These are phyloP conservation scores for Rousettus leschenaultii DNA, from an alignment of 2,113 vertebrate species.

Conservation along the genomic window DNA sequence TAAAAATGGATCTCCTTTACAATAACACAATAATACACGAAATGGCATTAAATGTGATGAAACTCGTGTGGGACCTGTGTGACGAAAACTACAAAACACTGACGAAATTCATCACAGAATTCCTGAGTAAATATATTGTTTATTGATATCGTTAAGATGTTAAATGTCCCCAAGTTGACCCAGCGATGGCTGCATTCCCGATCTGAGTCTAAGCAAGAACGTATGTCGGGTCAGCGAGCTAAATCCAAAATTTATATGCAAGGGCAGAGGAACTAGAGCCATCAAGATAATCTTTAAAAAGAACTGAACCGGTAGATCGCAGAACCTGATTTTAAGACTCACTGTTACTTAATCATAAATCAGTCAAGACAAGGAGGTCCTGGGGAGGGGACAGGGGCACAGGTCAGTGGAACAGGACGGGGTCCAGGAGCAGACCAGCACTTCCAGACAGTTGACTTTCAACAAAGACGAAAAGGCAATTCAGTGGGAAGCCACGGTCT, in stretches of 20 bases:
- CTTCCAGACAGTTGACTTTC: background rate
- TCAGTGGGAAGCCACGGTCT: background rate
- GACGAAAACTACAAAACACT: background rate
- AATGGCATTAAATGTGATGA: no score
- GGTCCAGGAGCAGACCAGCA: background rate
- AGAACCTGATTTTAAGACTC: no score
- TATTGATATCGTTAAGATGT: background rate
- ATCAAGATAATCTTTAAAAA: background rate
- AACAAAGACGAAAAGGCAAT: no score
- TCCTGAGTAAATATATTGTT: fast-evolving
- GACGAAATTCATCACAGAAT: background rate
- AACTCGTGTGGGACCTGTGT: background rate
- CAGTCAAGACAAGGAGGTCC: fast-evolving
- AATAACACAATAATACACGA: fast-evolving
- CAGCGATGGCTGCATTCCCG: background rate
- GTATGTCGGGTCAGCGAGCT: no score
- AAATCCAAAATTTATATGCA: background rate
- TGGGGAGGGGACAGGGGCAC: background rate
- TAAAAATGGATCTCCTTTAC: fast-evolving
- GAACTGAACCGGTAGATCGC: background rate
- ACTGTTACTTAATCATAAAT: no score
- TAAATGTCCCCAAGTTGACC: background rate
- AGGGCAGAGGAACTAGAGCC: background rate
- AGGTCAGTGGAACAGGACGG: background rate
- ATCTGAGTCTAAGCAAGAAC: fast-evolving